Evolutionary conservation across 2,113 vertebrate genomes (phyloP).

Genomic region (Strix uralensis): DNA sequence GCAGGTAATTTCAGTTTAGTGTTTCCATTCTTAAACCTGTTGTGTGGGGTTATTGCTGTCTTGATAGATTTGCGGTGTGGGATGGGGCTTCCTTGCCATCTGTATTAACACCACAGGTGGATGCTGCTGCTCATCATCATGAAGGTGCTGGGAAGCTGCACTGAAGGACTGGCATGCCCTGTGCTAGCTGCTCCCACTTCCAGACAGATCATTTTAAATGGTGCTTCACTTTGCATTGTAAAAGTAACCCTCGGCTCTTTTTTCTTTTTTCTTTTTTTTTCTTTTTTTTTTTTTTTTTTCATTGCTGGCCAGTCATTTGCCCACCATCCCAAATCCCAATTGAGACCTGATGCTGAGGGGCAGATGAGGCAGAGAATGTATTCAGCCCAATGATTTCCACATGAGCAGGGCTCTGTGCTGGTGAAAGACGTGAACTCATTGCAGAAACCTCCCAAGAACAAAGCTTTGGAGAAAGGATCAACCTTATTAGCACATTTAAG

Average conservation of each 20-base stretch:
- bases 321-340: not conserved
- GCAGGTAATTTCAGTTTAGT: not conserved
- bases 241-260: not conserved
- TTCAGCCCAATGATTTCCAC: slow-evolving; percentile 52
- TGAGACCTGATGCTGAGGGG: slow-evolving; percentile 14
- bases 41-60: not conserved
- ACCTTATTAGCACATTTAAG: slow-evolving; percentile 66
- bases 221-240: not conserved
- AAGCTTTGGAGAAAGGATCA: slow-evolving; percentile 57
- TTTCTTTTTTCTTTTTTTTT: not conserved
- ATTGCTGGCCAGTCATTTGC: not conserved
- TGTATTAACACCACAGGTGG: not conserved
- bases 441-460: slow-evolving; percentile 54
- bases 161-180: not conserved
- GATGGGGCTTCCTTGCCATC: not conserved
- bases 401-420: slow-evolving; percentile 18
- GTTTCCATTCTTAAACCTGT: not conserved
- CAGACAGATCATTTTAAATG: not conserved
- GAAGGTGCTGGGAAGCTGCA: not conserved
- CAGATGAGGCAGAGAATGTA: not conserved
- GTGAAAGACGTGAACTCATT: slow-evolving; percentile 56
- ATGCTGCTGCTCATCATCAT: not conserved
- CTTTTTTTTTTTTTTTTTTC: not conserved
- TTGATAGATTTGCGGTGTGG: accelerated
- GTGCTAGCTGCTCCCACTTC: not conserved